A percentile compares a stretch with the other conserved stretches of the same genome.
These are phyloP conservation scores for Volucella inflata DNA, from an alignment of 2,888 invertebrate genomes.

Conservation along the genomic window DNA sequence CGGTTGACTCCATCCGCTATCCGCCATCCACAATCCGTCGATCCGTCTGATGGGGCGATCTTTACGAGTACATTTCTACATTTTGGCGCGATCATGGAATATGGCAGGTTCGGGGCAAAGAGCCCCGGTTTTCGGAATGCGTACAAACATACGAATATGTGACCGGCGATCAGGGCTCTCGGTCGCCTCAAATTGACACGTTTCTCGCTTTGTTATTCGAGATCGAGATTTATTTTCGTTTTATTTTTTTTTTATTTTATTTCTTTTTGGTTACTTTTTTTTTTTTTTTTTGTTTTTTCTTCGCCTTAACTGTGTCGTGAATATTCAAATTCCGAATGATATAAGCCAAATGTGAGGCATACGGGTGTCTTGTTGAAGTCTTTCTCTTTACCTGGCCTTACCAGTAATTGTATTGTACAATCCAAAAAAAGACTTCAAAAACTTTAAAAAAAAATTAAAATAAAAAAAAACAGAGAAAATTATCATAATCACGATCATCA, in stretches of 20 bases:
- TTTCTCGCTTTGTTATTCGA: slow-evolving; percentile 70
- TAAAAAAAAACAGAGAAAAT: slow-evolving; percentile 25
- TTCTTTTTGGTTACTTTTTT: neutral
- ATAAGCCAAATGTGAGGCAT: slow-evolving; percentile 35
- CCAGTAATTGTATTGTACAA: slow-evolving; percentile 43
- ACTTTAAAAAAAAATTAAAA: neutral
- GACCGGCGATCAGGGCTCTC: slow-evolving; percentile 33
- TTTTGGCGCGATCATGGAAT: slow-evolving; percentile 34
- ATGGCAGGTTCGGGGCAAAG: neutral
- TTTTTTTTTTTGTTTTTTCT: neutral
- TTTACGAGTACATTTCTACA: slow-evolving; percentile 1
- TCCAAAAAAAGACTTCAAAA: too few species aligned
- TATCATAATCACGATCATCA: slow-evolving; percentile 60
- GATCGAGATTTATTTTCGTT: slow-evolving; percentile 59
- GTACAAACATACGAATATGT: slow-evolving; percentile 26
- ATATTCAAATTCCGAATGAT: slow-evolving; percentile 69
- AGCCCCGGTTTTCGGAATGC: slow-evolving; percentile 56
- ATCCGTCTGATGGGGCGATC: neutral
- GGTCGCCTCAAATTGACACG: slow-evolving; percentile 70
- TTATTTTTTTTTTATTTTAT: slow-evolving; percentile 37
- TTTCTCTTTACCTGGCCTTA: slow-evolving; percentile 43
- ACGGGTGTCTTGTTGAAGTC: slow-evolving; percentile 31
- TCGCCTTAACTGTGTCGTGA: slow-evolving; percentile 39
- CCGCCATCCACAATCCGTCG: slow-evolving; percentile 39
- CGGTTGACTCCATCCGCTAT: slow-evolving; percentile 64